Conservation (phyloP, 2,888 invertebrate species). For the Brenthis ino region DNA sequence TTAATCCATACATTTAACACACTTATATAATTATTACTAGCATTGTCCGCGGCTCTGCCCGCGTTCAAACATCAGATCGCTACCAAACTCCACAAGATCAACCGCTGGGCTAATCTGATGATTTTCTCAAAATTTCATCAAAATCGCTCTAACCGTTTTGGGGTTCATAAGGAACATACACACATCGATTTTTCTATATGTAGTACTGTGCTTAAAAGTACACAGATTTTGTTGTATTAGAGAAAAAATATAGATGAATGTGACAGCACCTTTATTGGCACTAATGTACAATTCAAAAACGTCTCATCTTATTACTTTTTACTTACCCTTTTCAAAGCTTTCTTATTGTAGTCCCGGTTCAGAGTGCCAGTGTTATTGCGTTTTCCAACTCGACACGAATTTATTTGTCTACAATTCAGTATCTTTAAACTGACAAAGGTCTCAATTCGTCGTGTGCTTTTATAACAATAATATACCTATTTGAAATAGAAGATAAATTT, state of each 20-base stretch:
- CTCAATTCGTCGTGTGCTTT: constrained; percentile 4
- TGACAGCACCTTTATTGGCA: too few species aligned
- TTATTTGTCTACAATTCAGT: constrained; percentile 16
- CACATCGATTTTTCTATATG: too few species aligned
- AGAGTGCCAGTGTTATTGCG: constrained; percentile 1
- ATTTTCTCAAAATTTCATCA: too few species aligned
- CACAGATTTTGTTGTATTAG: background rate
- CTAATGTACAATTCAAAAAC: constrained; percentile 4
- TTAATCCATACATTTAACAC: too few species aligned
- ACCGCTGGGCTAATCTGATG: too few species aligned
- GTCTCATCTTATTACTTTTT: constrained; percentile 6
- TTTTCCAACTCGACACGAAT: constrained; percentile 13
- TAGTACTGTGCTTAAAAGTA: background rate
- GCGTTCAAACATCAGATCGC: too few species aligned
- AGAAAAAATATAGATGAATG: background rate
- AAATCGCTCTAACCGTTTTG: too few species aligned
- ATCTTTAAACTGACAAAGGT: constrained; percentile 4
- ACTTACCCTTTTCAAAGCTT: background rate
- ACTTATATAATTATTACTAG: too few species aligned
- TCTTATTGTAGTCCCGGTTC: background rate
- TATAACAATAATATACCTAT: background rate
- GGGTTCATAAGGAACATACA: too few species aligned
- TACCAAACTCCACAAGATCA: too few species aligned
- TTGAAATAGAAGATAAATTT: background rate
- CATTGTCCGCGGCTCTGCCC: too few species aligned